Conservation (phyloP, 2,113 vertebrate species). For the Catharus bicknelli region DNA sequence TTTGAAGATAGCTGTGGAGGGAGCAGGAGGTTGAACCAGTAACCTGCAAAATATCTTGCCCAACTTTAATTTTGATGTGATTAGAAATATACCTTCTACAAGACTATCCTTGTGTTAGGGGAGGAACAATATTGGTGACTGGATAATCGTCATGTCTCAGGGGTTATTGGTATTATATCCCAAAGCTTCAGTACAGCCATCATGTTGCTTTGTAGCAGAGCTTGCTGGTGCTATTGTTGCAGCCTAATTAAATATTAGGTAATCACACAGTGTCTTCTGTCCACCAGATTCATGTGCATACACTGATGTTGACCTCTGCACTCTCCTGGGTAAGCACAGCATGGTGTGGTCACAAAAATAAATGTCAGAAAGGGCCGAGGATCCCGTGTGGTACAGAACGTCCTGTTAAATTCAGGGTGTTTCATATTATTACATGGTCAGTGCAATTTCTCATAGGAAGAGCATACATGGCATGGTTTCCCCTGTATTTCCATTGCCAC, state of each 20-base stretch:
- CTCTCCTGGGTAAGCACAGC: neutral
- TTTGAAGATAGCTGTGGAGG: neutral
- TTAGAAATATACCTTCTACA: neutral
- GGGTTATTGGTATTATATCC: neutral
- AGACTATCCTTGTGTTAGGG: neutral
- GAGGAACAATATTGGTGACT: neutral
- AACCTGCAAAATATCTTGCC: neutral
- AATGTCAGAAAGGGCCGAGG: neutral
- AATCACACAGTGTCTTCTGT: slow-evolving; percentile 7
- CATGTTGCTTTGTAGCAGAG: neutral
- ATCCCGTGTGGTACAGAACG: neutral
- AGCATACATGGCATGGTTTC: neutral
- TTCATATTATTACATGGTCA: neutral
- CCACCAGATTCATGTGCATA: neutral
- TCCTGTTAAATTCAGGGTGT: neutral
- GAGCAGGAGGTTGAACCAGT: neutral
- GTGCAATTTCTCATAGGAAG: neutral
- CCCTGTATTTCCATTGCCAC: neutral
- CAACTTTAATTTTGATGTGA: neutral
- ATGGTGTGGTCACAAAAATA: neutral
- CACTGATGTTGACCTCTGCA: neutral
- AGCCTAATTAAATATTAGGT: slow-evolving; percentile 28
- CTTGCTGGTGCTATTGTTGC: neutral
- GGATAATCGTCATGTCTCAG: neutral
- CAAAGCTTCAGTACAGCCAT: neutral